Evolutionary conservation across 2,797 vertebrate species (phyloP).

Genomic region (Leptatherina wallacei): DNA sequence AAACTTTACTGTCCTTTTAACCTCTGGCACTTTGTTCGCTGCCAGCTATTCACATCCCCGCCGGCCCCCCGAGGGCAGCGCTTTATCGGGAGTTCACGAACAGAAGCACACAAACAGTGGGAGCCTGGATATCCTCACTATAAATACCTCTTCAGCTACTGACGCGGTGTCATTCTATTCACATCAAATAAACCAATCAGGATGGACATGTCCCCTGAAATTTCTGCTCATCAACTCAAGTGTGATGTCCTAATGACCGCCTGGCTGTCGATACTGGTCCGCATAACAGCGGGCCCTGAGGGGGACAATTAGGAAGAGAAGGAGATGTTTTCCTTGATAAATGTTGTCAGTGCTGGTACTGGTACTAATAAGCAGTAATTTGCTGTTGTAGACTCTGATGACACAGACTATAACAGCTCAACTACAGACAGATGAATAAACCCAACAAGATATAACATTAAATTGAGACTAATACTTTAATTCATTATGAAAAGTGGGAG

Average conservation of each 20-base stretch:
- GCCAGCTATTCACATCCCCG: slow-evolving; percentile 52
- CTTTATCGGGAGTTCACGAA: slow-evolving; percentile 38
- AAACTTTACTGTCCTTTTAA: slow-evolving; percentile 68
- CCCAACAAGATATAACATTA: slow-evolving; percentile 52
- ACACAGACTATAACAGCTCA: slow-evolving; percentile 52
- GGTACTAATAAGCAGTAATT: slow-evolving; percentile 79
- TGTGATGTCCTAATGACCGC: slow-evolving; percentile 79
- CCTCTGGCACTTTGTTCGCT: slow-evolving; percentile 40
- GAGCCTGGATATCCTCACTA: slow-evolving; percentile 44
- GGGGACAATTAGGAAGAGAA: slow-evolving; percentile 72
- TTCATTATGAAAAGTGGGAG: slow-evolving; percentile 26
- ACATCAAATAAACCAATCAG: slow-evolving; percentile 72
- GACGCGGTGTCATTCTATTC: slow-evolving; percentile 70
- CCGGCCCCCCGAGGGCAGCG: slow-evolving; percentile 13
- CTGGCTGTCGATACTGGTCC: slow-evolving; percentile 69
- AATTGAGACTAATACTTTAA: slow-evolving; percentile 55
- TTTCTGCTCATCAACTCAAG: slow-evolving; percentile 61
- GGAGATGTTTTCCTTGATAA: slow-evolving; percentile 75
- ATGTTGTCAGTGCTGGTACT: slow-evolving; percentile 75
- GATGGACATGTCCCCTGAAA: slow-evolving; percentile 63
- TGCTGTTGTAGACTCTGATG: slow-evolving; percentile 57
- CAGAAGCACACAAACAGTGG: slow-evolving; percentile 28
- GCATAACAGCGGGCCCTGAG: slow-evolving; percentile 57
- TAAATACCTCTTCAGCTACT: slow-evolving; percentile 62
- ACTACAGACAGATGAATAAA: slow-evolving; percentile 54